Conservation (phyloP, 2,797 vertebrate species). For the Scolopax bukidnonensis region DNA sequence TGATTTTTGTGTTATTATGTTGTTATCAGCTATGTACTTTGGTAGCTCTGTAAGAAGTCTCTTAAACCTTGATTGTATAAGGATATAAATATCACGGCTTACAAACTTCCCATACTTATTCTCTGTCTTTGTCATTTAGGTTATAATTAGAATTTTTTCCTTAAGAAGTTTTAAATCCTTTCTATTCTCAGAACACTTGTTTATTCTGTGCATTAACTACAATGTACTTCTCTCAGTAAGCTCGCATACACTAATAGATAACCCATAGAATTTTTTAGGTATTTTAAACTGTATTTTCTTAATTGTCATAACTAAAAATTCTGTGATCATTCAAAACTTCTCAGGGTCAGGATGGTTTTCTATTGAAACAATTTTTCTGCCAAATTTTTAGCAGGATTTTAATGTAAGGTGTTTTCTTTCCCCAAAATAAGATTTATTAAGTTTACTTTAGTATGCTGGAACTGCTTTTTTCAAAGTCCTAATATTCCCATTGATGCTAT, state of each 20-base stretch:
- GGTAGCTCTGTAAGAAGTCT: not conserved
- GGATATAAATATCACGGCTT: not conserved
- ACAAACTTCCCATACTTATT: not conserved
- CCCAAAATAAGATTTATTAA: not conserved
- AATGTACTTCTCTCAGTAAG: not conserved
- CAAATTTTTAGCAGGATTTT: not conserved
- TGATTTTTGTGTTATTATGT: not conserved
- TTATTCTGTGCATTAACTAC: not conserved
- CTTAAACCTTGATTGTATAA: not conserved
- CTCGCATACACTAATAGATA: not conserved
- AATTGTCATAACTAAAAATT: not conserved
- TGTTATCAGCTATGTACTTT: not conserved
- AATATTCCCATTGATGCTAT: not conserved
- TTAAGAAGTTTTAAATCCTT: not conserved
- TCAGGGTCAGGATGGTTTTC: not conserved
- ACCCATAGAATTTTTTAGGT: not conserved
- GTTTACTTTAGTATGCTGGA: not conserved
- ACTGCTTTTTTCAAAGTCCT: not conserved
- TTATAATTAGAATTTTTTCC: not conserved
- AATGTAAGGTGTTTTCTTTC: not conserved
- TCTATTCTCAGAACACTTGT: not conserved
- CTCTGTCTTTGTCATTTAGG: not conserved
- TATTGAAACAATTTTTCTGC: not conserved
- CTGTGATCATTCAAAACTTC: not conserved
- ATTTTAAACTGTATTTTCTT: not conserved